Conservation (phyloP, 2,888 invertebrate genomes). For the Cephus pygmeus region DNA sequence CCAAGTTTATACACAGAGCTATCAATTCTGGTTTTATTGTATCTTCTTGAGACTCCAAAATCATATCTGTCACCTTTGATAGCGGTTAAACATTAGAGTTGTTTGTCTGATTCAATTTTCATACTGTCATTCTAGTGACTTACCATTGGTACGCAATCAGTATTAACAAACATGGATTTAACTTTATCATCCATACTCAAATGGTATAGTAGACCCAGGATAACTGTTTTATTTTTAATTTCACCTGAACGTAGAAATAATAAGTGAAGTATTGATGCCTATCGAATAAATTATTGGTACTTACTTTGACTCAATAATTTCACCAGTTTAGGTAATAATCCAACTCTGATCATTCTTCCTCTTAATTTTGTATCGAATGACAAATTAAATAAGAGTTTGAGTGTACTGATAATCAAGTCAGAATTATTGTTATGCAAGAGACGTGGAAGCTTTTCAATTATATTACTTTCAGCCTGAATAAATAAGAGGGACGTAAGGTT, state of each 20-base stretch:
- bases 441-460: slow-evolving; percentile 86
- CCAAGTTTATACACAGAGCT: slow-evolving; percentile 92
- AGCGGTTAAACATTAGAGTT: slow-evolving; percentile 18
- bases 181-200: slow-evolving; percentile 95
- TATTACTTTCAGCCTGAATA: slow-evolving; percentile 74
- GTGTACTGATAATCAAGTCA: slow-evolving; percentile 83
- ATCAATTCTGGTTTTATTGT: slow-evolving; percentile 78
- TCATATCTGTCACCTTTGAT: slow-evolving; percentile 80
- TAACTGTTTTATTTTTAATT: slow-evolving; percentile 81
- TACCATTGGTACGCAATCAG: slow-evolving; percentile 91
- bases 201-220: slow-evolving; percentile 89
- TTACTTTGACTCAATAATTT: slow-evolving; percentile 79
- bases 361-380: slow-evolving; percentile 92
- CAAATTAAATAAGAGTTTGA: slow-evolving; percentile 92
- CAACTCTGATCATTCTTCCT: slow-evolving; percentile 89
- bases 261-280: background rate
- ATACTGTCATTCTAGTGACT: slow-evolving; percentile 39
- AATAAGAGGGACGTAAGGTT: background rate
- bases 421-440: slow-evolving; percentile 75
- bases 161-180: slow-evolving; percentile 92
- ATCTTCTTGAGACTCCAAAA: slow-evolving; percentile 77
- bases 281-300: slow-evolving; percentile 46
- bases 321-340: slow-evolving; percentile 89
- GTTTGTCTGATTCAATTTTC: background rate
- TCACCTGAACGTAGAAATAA: slow-evolving; percentile 70